Evolutionary conservation across 2,888 invertebrate species (phyloP).

Genomic region (Nomada lathburiana): DNA sequence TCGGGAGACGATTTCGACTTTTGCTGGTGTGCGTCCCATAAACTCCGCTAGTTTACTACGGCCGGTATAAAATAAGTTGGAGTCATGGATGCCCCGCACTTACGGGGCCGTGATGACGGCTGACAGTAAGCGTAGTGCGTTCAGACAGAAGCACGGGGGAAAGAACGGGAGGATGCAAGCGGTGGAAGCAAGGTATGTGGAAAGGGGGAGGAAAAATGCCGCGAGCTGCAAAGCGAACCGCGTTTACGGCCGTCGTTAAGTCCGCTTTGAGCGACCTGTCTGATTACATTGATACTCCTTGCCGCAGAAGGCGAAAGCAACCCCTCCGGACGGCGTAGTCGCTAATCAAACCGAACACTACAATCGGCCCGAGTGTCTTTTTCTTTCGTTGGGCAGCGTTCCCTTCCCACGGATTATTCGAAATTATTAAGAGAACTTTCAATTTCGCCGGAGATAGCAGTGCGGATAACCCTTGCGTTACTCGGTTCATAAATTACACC

Average conservation of each 20-base stretch:
- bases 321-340: slow-evolving; percentile 31
- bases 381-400: too few species aligned
- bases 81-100: slow-evolving; percentile 56
- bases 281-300: slow-evolving; percentile 81
- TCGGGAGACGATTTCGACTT: slow-evolving; percentile 51
- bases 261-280: slow-evolving; percentile 78
- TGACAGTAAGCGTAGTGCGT: slow-evolving; percentile 20
- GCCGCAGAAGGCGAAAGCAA: slow-evolving; percentile 64
- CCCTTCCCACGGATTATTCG: too few species aligned
- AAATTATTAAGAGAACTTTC: too few species aligned
- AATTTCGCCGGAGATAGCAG: too few species aligned
- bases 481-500: too few species aligned
- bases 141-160: slow-evolving; percentile 19
- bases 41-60: slow-evolving; percentile 75
- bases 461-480: too few species aligned
- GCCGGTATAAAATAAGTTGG: slow-evolving; percentile 67
- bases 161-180: slow-evolving; percentile 23
- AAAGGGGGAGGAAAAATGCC: slow-evolving; percentile 47
- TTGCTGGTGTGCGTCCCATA: slow-evolving; percentile 74
- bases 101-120: slow-evolving; percentile 52
- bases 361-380: slow-evolving; percentile 1
- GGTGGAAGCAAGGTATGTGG: slow-evolving; percentile 37
- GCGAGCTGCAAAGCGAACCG: slow-evolving; percentile 77
- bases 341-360: background rate
- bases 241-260: slow-evolving; percentile 81